phyloP scores from a whole-genome alignment of 2,113 vertebrate species.

The Piaya cayana region DNA sequence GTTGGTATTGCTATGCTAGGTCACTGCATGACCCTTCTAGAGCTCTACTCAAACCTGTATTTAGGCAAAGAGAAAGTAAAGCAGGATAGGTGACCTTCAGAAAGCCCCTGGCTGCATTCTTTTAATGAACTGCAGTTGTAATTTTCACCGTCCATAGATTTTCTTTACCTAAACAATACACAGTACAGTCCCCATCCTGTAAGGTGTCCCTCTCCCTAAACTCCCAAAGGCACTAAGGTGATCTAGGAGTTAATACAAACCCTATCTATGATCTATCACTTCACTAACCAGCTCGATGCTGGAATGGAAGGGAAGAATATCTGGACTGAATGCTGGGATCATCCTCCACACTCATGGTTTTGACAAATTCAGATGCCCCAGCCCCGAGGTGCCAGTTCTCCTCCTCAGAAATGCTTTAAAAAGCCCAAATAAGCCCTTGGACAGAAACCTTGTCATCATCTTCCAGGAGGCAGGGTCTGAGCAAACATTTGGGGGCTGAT shows the following conservation, averaged over 20 bases:
- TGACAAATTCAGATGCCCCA: not conserved
- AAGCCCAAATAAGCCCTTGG: not conserved
- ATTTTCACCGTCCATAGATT: not conserved
- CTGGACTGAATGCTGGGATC: not conserved
- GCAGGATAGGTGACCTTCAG: not conserved
- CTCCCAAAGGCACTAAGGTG: not conserved
- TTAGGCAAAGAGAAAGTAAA: not conserved
- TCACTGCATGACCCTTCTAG: not conserved
- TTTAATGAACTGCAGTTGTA: not conserved
- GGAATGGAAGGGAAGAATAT: not conserved
- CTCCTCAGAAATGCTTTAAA: not conserved
- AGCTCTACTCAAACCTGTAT: not conserved
- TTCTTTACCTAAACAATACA: not conserved
- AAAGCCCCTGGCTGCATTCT: not conserved
- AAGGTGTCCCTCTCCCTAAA: not conserved
- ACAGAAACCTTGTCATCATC: not conserved
- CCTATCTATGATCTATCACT: not conserved
- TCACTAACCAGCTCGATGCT: not conserved
- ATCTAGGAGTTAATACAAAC: not conserved
- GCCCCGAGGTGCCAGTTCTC: not conserved
- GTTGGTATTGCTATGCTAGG: not conserved
- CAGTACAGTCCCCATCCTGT: not conserved
- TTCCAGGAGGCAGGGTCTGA: slow-evolving; percentile 9
- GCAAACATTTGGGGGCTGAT: not conserved
- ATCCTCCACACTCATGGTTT: not conserved